phyloP scores from a whole-genome alignment of 1,140 invertebrate species.

The Gerris buenoi region DNA sequence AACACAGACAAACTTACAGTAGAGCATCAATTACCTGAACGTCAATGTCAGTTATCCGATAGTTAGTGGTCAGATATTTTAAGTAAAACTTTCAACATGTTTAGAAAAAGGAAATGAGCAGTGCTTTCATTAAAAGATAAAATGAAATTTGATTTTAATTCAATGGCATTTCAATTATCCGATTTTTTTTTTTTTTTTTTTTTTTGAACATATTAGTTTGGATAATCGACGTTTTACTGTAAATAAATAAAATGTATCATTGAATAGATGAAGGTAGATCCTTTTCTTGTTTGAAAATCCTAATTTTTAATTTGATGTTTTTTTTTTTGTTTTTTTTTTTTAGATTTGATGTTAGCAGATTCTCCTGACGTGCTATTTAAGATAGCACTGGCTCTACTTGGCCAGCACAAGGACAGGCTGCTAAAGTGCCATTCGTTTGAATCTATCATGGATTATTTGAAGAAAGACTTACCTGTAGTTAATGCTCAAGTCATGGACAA shows the following conservation, averaged over 20 bases:
- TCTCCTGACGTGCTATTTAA: slow-evolving; percentile 76
- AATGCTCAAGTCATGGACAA: slow-evolving; percentile 43
- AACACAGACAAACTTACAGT: too few species aligned
- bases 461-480: slow-evolving; percentile 48
- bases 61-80: too few species aligned
- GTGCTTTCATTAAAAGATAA: too few species aligned
- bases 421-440: slow-evolving; percentile 78
- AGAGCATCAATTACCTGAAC: too few species aligned
- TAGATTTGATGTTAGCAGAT: slow-evolving; percentile 79
- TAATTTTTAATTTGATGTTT: too few species aligned
- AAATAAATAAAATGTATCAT: not conserved
- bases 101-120: too few species aligned
- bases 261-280: not conserved
- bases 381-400: slow-evolving; percentile 68
- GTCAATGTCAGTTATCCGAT: too few species aligned
- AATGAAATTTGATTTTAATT: too few species aligned
- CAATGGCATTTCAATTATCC: not conserved
- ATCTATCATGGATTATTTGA: slow-evolving; percentile 82
- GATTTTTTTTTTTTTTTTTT: not conserved
- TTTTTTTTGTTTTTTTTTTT: too few species aligned
- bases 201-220: not conserved
- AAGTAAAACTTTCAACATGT: too few species aligned
- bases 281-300: too few species aligned
- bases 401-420: slow-evolving; percentile 68
- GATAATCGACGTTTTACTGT: not conserved